These are phyloP conservation scores for Trididemnum miniatum DNA, from an alignment of 23 tunicate genomes.

Conservation along the genomic window DNA sequence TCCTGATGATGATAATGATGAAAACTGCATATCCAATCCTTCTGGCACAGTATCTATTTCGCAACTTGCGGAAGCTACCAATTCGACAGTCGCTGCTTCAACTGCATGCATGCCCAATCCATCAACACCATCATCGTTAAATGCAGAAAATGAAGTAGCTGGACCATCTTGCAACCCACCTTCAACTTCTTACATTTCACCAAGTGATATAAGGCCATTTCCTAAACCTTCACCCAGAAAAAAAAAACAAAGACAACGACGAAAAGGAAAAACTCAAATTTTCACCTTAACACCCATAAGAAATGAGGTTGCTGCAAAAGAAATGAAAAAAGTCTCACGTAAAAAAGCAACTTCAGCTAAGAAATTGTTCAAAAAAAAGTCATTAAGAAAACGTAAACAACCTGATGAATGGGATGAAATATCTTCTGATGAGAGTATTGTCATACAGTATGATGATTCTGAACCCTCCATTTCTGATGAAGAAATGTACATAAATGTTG, in stretches of 20 bases:
- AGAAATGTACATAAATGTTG: neutral
- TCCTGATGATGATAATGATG: no score
- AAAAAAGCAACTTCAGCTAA: neutral
- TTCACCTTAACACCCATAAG: neutral
- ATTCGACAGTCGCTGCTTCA: neutral
- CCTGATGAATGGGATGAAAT: neutral
- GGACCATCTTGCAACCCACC: neutral
- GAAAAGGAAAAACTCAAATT: neutral
- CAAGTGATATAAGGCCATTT: neutral
- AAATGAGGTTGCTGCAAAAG: neutral
- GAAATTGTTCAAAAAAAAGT: neutral
- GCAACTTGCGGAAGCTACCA: neutral
- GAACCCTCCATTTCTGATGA: neutral
- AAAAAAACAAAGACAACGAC: neutral
- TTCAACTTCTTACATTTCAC: neutral
- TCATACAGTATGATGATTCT: neutral
- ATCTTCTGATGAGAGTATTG: neutral
- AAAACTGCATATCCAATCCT: no score
- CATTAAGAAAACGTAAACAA: neutral
- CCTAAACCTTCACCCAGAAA: neutral
- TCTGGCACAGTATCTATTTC: no score
- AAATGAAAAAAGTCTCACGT: neutral
- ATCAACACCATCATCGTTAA: neutral
- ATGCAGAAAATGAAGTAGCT: neutral
- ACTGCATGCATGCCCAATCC: neutral